phyloP scores from a whole-genome alignment of 2,888 invertebrate species.

The Pachliopta kotzebuea region DNA sequence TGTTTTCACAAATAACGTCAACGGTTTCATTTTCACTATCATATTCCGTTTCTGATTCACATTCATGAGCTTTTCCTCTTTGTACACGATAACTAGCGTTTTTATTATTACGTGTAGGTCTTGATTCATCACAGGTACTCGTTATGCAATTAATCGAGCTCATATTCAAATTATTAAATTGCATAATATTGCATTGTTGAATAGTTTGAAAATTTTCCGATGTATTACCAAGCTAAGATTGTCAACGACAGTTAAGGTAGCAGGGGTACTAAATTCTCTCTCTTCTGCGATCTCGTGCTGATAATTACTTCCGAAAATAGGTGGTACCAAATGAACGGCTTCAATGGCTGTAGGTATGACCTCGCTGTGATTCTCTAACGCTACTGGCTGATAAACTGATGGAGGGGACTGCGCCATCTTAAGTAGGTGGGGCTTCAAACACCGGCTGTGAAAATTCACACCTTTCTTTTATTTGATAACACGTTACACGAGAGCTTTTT shows the following conservation, averaged over 20 bases:
- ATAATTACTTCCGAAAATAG: constrained; percentile 78
- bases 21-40: constrained; percentile 76
- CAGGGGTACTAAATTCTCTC: constrained; percentile 44
- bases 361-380: constrained; percentile 56
- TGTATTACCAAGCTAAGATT: neutral
- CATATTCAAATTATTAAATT: constrained; percentile 43
- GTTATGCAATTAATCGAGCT: constrained; percentile 63
- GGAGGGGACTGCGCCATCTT: constrained; percentile 77
- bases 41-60: constrained; percentile 60
- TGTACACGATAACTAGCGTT: constrained; percentile 38
- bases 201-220: neutral
- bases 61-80: constrained; percentile 48
- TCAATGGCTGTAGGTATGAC: constrained; percentile 67
- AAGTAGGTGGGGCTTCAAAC: constrained; percentile 66
- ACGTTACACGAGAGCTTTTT: constrained; percentile 77
- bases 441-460: constrained; percentile 78
- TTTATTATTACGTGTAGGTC: constrained; percentile 38
- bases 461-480: constrained; percentile 80
- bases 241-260: constrained; percentile 35
- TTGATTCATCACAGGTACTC: constrained; percentile 65
- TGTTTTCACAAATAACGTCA: constrained; percentile 72
- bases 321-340: constrained; percentile 58
- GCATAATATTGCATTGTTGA: constrained; percentile 9
- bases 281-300: constrained; percentile 41
- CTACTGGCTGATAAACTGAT: constrained; percentile 60